phyloP scores from a whole-genome alignment of 2,113 vertebrate species.

The Dicaeum eximium region DNA sequence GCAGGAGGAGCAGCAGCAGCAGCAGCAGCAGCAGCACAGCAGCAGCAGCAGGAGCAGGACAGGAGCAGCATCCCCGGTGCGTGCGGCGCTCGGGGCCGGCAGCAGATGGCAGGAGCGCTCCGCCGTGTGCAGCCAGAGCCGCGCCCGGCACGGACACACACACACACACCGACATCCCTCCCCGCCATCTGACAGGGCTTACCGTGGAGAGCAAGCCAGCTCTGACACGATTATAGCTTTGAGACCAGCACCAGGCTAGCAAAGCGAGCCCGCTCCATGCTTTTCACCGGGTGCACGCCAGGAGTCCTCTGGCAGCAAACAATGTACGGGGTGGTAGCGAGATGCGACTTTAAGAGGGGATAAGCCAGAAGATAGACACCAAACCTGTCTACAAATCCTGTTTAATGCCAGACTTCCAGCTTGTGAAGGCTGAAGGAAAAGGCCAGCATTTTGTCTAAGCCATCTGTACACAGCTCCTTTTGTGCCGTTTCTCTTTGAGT shows the following conservation, averaged over 20 bases:
- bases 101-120: conserved; percentile 34
- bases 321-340: fast-evolving
- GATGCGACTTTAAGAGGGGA: neutral
- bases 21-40: neutral
- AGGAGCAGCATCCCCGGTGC: fast-evolving
- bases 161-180: neutral
- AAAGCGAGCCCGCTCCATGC: neutral
- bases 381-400: neutral
- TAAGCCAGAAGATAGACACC: neutral
- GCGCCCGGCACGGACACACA: neutral
- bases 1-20: neutral
- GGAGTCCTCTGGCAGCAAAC: neutral
- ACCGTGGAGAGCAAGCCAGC: neutral
- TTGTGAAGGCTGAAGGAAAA: neutral
- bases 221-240: neutral
- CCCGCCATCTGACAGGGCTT: neutral
- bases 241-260: neutral
- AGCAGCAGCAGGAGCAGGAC: fast-evolving
- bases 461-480: conserved; percentile 18
- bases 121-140: neutral
- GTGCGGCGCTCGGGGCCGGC: neutral
- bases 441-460: neutral
- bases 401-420: conserved; percentile 34
- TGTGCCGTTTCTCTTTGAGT: neutral
- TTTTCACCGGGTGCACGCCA: neutral